These are phyloP conservation scores for Chrysodeixis includens DNA, from an alignment of 2,888 invertebrate species.

Conservation along the genomic window DNA sequence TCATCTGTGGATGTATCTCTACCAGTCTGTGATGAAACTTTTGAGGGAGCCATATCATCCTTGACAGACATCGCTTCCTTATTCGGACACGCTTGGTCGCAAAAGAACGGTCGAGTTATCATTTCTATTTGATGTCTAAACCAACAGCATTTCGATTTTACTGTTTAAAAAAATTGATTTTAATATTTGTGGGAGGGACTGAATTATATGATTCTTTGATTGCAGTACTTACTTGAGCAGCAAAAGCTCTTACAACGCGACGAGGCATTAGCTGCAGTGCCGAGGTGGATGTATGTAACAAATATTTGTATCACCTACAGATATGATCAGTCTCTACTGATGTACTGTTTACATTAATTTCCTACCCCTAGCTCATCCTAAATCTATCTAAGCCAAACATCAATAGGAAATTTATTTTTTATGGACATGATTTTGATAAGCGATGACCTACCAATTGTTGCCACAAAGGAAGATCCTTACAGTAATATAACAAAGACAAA, in stretches of 20 bases:
- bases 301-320: conserved; percentile 4
- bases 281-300: conserved; percentile 3
- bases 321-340: background rate
- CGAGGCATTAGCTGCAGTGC: background rate
- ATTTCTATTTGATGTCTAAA: conserved; percentile 45
- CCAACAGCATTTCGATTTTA: conserved; percentile 44
- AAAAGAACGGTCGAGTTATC: conserved; percentile 61
- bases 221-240: background rate
- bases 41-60: background rate
- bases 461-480: too few species aligned
- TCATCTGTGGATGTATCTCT: conserved; percentile 21
- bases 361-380: background rate
- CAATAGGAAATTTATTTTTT: too few species aligned
- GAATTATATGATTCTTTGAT: background rate
- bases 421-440: too few species aligned
- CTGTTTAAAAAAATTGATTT: conserved; percentile 14
- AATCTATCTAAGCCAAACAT: background rate
- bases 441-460: too few species aligned
- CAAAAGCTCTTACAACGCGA: background rate
- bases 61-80: conserved; percentile 18
- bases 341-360: background rate
- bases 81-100: conserved; percentile 59
- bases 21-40: conserved; percentile 10
- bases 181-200: background rate
- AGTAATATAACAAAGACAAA: too few species aligned